Percentiles rank a stretch among this genome's conserved stretches.
These are phyloP conservation scores for Phacellophora camtschatica DNA, from an alignment of 30 jellyfish, hydroid and myxozoan genomes.

Conservation along the genomic window DNA sequence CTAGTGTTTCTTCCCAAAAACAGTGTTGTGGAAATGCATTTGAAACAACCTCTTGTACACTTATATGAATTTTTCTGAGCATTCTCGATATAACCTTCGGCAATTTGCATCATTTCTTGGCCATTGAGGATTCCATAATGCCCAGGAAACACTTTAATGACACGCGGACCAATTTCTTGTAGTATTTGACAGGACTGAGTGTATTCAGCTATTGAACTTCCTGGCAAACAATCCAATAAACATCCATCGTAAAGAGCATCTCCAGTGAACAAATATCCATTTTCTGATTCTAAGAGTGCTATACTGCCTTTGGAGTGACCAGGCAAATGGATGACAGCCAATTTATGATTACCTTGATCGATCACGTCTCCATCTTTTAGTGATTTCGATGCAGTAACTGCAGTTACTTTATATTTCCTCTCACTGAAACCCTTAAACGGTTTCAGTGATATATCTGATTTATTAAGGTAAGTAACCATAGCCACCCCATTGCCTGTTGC, in stretches of 20 bases:
- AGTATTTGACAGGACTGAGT: constrained; percentile 5
- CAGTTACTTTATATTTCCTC: constrained; percentile 3
- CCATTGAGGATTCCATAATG: neutral
- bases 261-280: constrained; percentile 13
- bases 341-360: constrained; percentile 25
- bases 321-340: constrained; percentile 28
- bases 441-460: neutral
- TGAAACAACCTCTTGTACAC: neutral
- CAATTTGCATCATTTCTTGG: neutral
- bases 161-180: constrained; percentile 18
- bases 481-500: constrained; percentile 10
- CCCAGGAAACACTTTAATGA: constrained; percentile 26
- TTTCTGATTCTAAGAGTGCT: neutral
- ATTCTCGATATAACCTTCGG: neutral
- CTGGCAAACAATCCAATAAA: constrained; percentile 32
- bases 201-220: constrained; percentile 27
- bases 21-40: neutral
- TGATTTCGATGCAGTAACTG: constrained; percentile 3
- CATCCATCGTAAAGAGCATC: constrained; percentile 36
- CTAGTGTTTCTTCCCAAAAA: constrained; percentile 30
- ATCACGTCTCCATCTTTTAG: constrained; percentile 34
- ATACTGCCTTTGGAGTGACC: constrained; percentile 60
- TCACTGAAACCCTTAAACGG: neutral
- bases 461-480: constrained; percentile 4
- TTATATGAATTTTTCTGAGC: neutral